A percentile compares a stretch with the other conserved stretches of the same genome.
These are phyloP conservation scores for Trimorus sp. DNA, from an alignment of 2,888 invertebrate species.

Conservation along the genomic window DNA sequence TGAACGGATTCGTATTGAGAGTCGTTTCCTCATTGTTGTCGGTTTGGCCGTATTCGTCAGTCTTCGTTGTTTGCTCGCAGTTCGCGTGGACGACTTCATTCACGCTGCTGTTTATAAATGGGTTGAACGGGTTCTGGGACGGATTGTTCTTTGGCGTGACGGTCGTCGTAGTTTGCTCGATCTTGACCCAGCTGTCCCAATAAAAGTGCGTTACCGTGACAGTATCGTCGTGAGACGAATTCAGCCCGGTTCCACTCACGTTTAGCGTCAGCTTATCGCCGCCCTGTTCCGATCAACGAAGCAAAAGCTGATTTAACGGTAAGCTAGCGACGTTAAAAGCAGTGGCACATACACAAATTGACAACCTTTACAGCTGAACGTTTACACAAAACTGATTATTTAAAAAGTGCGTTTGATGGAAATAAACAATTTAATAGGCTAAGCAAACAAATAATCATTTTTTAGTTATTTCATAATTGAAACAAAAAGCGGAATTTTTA, in stretches of 20 bases:
- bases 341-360: too few relatives aligned
- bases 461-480: too few relatives aligned
- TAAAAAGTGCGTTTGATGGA: too few relatives aligned
- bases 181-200: conserved; percentile 82
- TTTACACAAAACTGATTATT: too few relatives aligned
- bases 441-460: too few relatives aligned
- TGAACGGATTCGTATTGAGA: conserved; percentile 82
- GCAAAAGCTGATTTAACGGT: too few relatives aligned
- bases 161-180: conserved; percentile 81
- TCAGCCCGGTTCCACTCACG: conserved; percentile 83
- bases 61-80: conserved; percentile 22
- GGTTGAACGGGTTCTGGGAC: conserved; percentile 81
- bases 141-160: conserved; percentile 77
- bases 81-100: conserved; percentile 39
- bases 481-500: too few relatives aligned
- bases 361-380: too few relatives aligned
- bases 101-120: conserved; percentile 75
- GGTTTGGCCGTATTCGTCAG: conserved; percentile 27
- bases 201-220: conserved; percentile 86
- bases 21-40: conserved; percentile 72
- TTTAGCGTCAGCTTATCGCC: conserved; percentile 86
- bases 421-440: too few relatives aligned
- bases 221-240: conserved; percentile 77
- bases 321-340: too few relatives aligned
- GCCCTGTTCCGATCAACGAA: too few relatives aligned